These are phyloP conservation scores for Characodon lateralis DNA, from an alignment of 2,797 vertebrate genomes.

Conservation along the genomic window DNA sequence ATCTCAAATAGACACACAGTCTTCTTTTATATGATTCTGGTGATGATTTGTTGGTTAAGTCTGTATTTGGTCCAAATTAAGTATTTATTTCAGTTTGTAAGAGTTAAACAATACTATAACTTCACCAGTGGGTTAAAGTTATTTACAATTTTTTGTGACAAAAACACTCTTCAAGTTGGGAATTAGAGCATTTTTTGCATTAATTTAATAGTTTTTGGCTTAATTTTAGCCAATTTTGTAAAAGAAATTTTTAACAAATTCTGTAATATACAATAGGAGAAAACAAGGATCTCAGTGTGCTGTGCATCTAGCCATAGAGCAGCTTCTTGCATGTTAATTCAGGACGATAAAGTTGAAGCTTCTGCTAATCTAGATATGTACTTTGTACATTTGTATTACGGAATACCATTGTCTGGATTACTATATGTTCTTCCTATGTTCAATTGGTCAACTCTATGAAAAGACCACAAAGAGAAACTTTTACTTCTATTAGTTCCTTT, in stretches of 20 bases:
- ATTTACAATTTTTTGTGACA: too few relatives aligned
- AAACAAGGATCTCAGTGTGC: too few relatives aligned
- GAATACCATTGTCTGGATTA: background rate
- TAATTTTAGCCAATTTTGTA: too few relatives aligned
- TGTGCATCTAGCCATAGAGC: too few relatives aligned
- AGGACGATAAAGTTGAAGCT: background rate
- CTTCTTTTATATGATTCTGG: background rate
- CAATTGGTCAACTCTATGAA: background rate
- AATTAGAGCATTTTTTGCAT: too few relatives aligned
- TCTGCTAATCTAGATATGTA: background rate
- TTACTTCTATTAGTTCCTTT: constrained; percentile 1
- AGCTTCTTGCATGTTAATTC: background rate
- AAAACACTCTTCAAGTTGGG: too few relatives aligned
- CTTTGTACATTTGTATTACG: background rate
- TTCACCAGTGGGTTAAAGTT: too few relatives aligned
- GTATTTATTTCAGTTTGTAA: background rate
- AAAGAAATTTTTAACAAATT: too few relatives aligned
- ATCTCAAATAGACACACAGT: background rate
- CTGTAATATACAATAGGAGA: too few relatives aligned
- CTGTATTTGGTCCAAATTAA: background rate
- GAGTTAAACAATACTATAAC: too few relatives aligned
- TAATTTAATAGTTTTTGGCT: too few relatives aligned
- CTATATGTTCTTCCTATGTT: background rate
- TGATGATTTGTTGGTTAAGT: background rate
- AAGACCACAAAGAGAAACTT: constrained; percentile 5